These are phyloP conservation scores for Macrobrachium rosenbergii DNA, from an alignment of 1,140 invertebrate species.

Conservation along the genomic window DNA sequence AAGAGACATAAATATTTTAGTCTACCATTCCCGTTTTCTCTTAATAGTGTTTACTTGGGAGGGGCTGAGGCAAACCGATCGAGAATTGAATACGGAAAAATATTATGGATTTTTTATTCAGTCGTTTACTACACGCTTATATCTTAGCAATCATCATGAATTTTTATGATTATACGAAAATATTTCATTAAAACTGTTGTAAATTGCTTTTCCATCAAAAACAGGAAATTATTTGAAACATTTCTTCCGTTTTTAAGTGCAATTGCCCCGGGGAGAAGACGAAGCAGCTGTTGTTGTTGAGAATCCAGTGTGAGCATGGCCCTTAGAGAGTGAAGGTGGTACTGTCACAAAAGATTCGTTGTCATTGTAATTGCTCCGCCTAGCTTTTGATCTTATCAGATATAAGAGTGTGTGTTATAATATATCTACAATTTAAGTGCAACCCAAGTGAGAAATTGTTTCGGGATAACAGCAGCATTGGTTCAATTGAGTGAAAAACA, in stretches of 20 bases:
- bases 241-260: conserved; percentile 10
- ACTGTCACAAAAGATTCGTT: conserved; percentile 14
- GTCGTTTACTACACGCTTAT: background rate
- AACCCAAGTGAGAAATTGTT: conserved; percentile 12
- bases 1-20: background rate
- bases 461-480: conserved; percentile 1
- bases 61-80: conserved; percentile 16
- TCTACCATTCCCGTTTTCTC: conserved; percentile 40
- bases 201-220: background rate
- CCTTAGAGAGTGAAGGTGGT: conserved; percentile 27
- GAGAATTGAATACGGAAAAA: conserved; percentile 31
- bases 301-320: conserved; percentile 57
- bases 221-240: background rate
- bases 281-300: conserved; percentile 55
- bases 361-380: conserved; percentile 15
- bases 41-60: conserved; percentile 32
- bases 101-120: background rate
- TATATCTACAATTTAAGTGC: conserved; percentile 1
- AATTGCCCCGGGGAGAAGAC: conserved; percentile 48
- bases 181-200: background rate
- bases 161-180: background rate
- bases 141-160: background rate
- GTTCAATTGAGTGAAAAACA: conserved; percentile 14
- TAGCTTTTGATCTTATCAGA: background rate
- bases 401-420: background rate